Base-by-base conservation (phyloP, 2,113 vertebrate genomes). In the Mohoua ochrocephala region DNA sequence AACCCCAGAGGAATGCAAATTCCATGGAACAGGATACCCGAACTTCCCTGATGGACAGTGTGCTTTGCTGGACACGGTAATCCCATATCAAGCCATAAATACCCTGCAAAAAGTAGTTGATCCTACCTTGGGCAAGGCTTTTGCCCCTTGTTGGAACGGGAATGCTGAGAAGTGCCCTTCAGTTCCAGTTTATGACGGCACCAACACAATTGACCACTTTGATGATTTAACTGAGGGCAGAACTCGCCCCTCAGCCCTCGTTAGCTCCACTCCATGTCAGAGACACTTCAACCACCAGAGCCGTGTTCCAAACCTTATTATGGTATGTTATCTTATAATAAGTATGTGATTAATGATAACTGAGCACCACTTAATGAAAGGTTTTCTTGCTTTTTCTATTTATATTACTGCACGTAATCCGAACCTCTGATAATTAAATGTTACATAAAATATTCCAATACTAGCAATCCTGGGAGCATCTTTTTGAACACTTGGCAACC, bases 401-500 rank as follows among this genome's bases (percentile, higher is more conserved):
- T 60, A 47, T 93, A 82, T 70, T 64, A 70, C 78, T 20, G 5
- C 4, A 2, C 11, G 33, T 61, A 91, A 87, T 59, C 71, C 70
- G 78, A 91, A 56, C 84, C 39, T 41, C 50, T 19, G 53, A 59
- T 87, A 87, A 94, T 91, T 87, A 81, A 95, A 92, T 14, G 57
- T 54, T 95, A 59, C 69, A 83, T 89, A 89, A 91, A 93, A 83
- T 76, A 47, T 81, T 80, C 82, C 65, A 85, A 70, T 39, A 39
- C 59, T 14, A 14, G 33, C 2, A 1, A 81, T 79, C 85, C 44
- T 88, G 37, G 61, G 91, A 93, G 71, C 84, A 91, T 57, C 86
- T 44, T 92, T 95, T 15, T 23, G 50, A 93, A 41, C 45, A 80
- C 80, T 89, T 95, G 89, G 89, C 89, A 97, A 84, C 61, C 91